Evolutionary conservation across 2,113 vertebrate species (phyloP).

Genomic region (Archocentrus centrarchus): DNA sequence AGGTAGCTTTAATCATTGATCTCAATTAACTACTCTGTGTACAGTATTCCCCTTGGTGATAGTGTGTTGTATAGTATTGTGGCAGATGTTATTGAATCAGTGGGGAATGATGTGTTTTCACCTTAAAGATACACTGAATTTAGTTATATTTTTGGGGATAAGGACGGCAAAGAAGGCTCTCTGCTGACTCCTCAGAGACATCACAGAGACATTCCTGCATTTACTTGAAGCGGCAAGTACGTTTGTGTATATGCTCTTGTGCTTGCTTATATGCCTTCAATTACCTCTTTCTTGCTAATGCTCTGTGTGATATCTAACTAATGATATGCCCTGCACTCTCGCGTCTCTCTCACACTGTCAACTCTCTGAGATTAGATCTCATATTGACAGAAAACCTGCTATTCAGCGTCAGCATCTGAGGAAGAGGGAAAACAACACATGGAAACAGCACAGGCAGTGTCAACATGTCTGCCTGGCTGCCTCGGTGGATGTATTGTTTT

Average conservation of each 20-base stretch:
- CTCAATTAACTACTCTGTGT: not conserved
- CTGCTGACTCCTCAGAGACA: not conserved
- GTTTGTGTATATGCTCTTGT: not conserved
- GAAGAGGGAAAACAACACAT: constrained; percentile 19
- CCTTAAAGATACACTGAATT: constrained; percentile 3
- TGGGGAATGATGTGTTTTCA: constrained; percentile 6
- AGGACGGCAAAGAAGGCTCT: not conserved
- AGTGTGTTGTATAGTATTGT: not conserved
- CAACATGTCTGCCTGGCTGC: constrained; percentile 33
- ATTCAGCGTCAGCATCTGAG: constrained; percentile 24
- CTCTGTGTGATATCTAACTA: constrained; percentile 44
- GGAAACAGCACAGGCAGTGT: constrained; percentile 38
- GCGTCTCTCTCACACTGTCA: constrained; percentile 22
- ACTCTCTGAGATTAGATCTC: constrained; percentile 31
- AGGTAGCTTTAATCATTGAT: not conserved
- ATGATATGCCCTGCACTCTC: constrained; percentile 28
- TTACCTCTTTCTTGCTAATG: constrained; percentile 39
- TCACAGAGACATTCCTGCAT: not conserved
- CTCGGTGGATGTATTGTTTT: constrained; percentile 57
- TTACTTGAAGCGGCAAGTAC: not conserved
- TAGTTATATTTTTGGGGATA: constrained; percentile 4
- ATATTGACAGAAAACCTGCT: constrained; percentile 40
- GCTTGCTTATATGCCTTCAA: not conserved
- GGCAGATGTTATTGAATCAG: constrained; percentile 33
- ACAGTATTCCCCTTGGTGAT: constrained; percentile 15